Base-by-base conservation (phyloP, 2,797 vertebrate genomes). In the Nannoperca australis region DNA sequence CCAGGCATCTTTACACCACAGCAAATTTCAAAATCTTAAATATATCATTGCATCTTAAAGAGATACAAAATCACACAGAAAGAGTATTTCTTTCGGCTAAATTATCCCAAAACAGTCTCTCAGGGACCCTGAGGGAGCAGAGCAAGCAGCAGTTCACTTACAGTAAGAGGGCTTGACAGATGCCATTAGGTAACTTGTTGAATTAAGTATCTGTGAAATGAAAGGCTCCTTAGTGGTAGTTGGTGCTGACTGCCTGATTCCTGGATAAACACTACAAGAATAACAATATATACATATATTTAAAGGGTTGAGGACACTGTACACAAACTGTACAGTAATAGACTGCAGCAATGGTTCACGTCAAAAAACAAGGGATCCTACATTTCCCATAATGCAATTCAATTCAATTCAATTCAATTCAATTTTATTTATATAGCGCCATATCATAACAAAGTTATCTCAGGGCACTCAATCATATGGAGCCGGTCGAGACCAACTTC, bases 191-290 rank as follows among this genome's bases (percentile, higher is more conserved):
- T 75, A 75, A 82, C 61, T 47, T 71, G 67, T 40, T 67, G 68
- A 66, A 70, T 85, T 79, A 73, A 58, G 32, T 50, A 53, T 61
- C 40, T 63, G 60, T 40, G 76, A 85, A 74, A 79, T 80, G 38
- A 62, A 86, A 81, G 68, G 44, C 27, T 67, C 15, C 24, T 83
- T 44, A 50, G 18, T 42, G 1, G 32, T n/a, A 51, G 67, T 72
- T 42, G 15, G 50, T 40, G 34, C 55, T 42, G 54, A 69, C 18
- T 54, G 75, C 47, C 18, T 79, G 17, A 45, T 66, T 74, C 27
- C 8, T 56, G 60, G 45, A 12, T 30, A 24, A 0, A 55, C 42
- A 32, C 51, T 20, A 49, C 8, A 8, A 2, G 45, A 62, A 44
- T 54, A 59, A 62, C 10, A 51, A 32, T n/a, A n/a, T n/a, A 7